A percentile compares a stretch with the other conserved stretches of the same genome.
phyloP scores from a whole-genome alignment of 2,113 vertebrate genomes.

The Platysternon megacephalum region DNA sequence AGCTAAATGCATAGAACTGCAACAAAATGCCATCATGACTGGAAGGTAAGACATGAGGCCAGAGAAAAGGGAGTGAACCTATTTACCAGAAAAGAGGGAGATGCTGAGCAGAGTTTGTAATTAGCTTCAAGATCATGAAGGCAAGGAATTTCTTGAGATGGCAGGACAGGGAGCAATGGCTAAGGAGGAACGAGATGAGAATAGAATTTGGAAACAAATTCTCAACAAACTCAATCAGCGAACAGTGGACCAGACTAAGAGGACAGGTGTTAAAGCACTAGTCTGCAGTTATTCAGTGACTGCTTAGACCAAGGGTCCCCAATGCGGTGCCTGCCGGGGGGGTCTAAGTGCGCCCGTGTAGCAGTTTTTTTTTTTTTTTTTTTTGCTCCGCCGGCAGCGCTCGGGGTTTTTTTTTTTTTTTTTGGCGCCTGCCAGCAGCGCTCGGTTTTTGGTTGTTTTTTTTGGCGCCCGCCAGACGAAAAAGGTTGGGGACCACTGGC shows the following conservation, averaged over 20 bases:
- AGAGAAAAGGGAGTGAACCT: accelerated
- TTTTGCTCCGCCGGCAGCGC: no score
- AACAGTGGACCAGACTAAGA: no score
- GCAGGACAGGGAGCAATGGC: not conserved
- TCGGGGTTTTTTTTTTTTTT: no score
- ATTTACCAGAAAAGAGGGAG: accelerated
- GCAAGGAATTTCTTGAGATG: not conserved
- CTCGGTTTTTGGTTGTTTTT: no score
- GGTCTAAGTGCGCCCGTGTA: no score
- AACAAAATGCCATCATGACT: accelerated
- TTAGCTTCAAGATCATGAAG: not conserved
- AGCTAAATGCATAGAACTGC: not conserved
- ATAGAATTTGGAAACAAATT: not conserved
- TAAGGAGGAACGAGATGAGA: not conserved
- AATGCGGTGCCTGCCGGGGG: no score
- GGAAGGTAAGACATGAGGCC: accelerated
- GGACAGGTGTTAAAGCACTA: not conserved
- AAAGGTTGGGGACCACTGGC: no score
- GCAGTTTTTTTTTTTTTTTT: no score
- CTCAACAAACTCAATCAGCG: not conserved
- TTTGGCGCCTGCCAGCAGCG: no score
- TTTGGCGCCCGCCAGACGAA: no score
- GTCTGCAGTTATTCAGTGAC: accelerated
- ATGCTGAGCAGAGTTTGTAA: accelerated
- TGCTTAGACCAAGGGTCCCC: not conserved